phyloP scores from a whole-genome alignment of 2,888 invertebrate species.

The Phengaris arion region DNA sequence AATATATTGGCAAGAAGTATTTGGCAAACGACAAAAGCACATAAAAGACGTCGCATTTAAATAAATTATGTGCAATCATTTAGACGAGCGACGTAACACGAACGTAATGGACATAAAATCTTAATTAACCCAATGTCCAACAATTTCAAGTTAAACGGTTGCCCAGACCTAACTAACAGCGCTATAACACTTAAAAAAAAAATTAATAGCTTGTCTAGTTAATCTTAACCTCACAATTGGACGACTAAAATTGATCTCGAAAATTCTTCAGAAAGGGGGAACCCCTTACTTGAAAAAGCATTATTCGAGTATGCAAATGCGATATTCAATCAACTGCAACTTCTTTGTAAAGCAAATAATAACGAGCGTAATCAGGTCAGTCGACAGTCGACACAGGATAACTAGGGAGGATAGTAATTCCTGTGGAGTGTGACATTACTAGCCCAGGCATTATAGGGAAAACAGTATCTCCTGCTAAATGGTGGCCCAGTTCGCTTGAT shows the following conservation, averaged over 20 bases:
- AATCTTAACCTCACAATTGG: not conserved
- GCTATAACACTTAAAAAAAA: slow-evolving; percentile 1
- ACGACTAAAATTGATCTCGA: not conserved
- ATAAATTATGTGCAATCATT: not conserved
- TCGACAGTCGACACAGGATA: slow-evolving; percentile 38
- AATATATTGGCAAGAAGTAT: not conserved
- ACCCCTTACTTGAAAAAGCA: not conserved
- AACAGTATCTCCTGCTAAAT: slow-evolving; percentile 55
- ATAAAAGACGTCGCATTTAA: not conserved
- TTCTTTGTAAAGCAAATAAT: slow-evolving; percentile 32
- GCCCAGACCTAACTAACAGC: not conserved
- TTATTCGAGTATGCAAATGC: slow-evolving; percentile 15
- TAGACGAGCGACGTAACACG: not conserved
- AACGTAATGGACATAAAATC: slow-evolving; percentile 5
- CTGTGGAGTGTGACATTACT: slow-evolving; percentile 27
- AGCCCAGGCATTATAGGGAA: slow-evolving; percentile 58
- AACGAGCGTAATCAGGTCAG: slow-evolving; percentile 40
- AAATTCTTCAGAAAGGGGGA: not conserved
- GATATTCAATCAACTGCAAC: not conserved
- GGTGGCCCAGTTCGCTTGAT: slow-evolving; percentile 43
- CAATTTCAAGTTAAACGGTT: not conserved
- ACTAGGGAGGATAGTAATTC: slow-evolving; percentile 37
- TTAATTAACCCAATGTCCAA: not conserved
- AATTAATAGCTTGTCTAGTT: not conserved
- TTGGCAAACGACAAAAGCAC: not conserved